These are phyloP conservation scores for Brenthis hecate DNA, from an alignment of 2,888 invertebrate genomes.

Conservation along the genomic window DNA sequence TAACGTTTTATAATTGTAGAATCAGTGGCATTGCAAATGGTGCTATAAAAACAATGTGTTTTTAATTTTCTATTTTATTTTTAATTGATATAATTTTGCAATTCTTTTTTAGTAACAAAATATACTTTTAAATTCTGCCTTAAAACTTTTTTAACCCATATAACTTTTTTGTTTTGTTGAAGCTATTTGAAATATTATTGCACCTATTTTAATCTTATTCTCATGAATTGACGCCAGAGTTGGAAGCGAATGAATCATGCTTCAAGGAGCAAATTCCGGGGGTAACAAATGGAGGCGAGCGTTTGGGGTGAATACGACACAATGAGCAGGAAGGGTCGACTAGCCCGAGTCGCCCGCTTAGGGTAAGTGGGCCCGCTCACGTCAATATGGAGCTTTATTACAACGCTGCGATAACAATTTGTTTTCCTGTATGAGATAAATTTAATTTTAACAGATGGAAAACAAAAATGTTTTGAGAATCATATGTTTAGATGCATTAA, in stretches of 20 bases:
- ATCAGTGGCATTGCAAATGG: conserved; percentile 43
- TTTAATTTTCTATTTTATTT: background rate
- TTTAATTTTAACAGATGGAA: conserved; percentile 18
- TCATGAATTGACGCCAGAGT: conserved; percentile 67
- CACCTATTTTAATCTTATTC: conserved; percentile 54
- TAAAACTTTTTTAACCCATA: background rate
- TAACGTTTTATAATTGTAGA: conserved; percentile 63
- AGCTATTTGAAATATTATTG: conserved; percentile 14
- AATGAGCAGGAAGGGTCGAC: conserved; percentile 78
- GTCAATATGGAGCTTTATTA: conserved; percentile 79
- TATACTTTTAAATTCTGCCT: background rate
- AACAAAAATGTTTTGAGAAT: background rate
- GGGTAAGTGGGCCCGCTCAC: conserved; percentile 80
- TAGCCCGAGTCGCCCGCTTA: conserved; percentile 63
- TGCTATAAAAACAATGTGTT: background rate
- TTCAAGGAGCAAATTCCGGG: conserved; percentile 79
- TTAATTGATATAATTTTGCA: background rate
- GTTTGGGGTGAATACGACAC: conserved; percentile 79
- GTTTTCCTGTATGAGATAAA: conserved; percentile 54
- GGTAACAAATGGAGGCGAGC: conserved; percentile 78
- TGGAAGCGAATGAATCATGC: conserved; percentile 76
- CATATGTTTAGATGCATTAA: background rate
- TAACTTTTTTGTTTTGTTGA: background rate
- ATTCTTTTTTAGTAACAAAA: background rate
- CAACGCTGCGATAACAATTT: conserved; percentile 68